Conservation (phyloP, 2,113 vertebrate genomes). For the Lutjanus erythropterus region DNA sequence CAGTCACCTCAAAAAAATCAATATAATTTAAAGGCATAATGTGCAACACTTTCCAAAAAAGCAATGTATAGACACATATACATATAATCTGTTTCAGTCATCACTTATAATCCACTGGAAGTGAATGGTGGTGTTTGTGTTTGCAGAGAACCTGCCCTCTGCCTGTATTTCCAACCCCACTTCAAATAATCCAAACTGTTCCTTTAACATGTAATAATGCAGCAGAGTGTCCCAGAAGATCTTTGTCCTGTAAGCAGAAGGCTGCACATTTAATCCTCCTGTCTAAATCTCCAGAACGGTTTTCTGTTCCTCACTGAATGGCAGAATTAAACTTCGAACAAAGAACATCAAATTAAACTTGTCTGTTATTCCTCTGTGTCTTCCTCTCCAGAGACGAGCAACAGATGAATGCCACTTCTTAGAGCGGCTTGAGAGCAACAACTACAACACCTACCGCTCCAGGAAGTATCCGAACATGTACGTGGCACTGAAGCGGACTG, state of each 20-base stretch:
- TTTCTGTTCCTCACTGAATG: not conserved
- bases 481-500: constrained; percentile 96
- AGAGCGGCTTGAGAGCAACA: constrained; percentile 95
- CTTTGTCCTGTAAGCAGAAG: not conserved
- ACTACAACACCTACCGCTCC: constrained; percentile 98
- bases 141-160: too few species aligned
- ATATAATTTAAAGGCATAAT: too few species aligned
- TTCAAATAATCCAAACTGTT: too few species aligned
- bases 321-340: not conserved
- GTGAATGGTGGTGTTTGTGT: too few species aligned
- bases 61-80: too few species aligned
- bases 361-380: not conserved
- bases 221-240: not conserved
- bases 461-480: constrained; percentile 96
- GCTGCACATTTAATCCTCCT: not conserved
- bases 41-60: too few species aligned
- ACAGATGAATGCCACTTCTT: constrained; percentile 98
- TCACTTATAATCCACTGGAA: too few species aligned
- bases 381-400: constrained; percentile 88
- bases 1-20: too few species aligned
- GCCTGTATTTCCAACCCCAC: too few species aligned
- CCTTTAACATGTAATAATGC: not conserved
- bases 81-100: too few species aligned
- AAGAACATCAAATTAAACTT: not conserved
- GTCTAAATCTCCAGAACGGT: not conserved